Percentiles rank a stretch among this genome's conserved stretches.
Conservation (phyloP, 2,113 vertebrate species). For the Hydropotes inermis region DNA sequence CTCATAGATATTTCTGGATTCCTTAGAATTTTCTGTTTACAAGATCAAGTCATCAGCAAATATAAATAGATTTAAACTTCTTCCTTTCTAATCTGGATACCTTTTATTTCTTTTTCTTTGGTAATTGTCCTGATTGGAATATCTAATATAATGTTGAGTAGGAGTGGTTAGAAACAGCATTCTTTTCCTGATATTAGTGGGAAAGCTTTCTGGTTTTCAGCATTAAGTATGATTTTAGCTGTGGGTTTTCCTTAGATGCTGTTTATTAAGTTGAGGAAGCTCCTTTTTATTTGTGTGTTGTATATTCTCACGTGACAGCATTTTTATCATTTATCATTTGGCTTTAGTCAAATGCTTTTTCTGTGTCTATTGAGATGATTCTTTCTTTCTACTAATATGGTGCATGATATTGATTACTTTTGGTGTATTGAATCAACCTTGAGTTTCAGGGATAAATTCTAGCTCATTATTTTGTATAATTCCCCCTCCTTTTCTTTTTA, state of each 20-base stretch:
- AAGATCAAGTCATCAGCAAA: neutral
- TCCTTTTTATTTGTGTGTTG: neutral
- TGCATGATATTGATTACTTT: neutral
- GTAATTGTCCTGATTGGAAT: neutral
- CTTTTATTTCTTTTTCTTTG: constrained; percentile 2
- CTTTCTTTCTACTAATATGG: neutral
- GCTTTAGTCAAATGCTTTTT: neutral
- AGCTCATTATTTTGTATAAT: neutral
- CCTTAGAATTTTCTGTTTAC: neutral
- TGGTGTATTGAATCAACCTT: neutral
- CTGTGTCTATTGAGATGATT: neutral
- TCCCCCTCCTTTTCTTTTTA: neutral
- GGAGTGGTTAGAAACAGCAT: neutral
- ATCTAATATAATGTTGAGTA: neutral
- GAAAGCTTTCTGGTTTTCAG: neutral
- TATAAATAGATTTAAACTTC: neutral
- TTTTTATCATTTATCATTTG: neutral
- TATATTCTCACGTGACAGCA: neutral
- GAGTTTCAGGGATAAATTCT: neutral
- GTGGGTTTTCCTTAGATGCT: neutral
- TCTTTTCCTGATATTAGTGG: neutral
- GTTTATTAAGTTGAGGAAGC: neutral
- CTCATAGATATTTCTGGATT: neutral
- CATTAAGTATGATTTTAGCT: neutral
- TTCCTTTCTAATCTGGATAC: neutral